Base-by-base conservation (phyloP, 2,797 vertebrate species). In the Lepidocolaptes lacrymiger region DNA sequence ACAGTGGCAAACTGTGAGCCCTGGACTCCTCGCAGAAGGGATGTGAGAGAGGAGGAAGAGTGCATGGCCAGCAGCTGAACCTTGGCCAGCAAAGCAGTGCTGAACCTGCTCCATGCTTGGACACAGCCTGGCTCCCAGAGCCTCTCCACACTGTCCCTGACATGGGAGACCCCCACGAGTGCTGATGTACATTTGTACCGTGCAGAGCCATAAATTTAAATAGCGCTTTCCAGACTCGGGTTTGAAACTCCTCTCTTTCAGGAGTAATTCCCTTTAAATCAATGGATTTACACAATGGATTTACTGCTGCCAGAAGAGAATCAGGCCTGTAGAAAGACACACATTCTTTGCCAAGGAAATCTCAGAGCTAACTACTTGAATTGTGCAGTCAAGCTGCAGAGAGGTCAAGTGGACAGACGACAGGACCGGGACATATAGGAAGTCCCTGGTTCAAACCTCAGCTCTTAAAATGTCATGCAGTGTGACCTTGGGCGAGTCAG, bases 211-310 rank as follows among this genome's bases (percentile, higher is more conserved):
- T 43, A 41, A 59, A 49, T 80, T 30, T 52, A 78, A 87, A 59
- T 39, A 39, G 93, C 55, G 1, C 72, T 93, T 85, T 32, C 72
- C 83, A 93, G 39, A 61, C 17, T 12, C 0, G 0, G 36, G 44
- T 76, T 88, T 32, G 27, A 41, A 93, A 63, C 74, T 93, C 89
- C 54, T 66, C 55, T 82, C 91, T 94, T 94, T 85, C 77, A 90
- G 91, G 88, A 95, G 74, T 95, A 93, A 92, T 93, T 96, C 91
- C 69, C 86, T 93, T 86, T 96, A 96, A 96, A 88, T 96, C 89
- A 95, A 78, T 96, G 88, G 89, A 91, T 96, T 96, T 97, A 96
- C 96, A 96, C 96, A 96, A 95, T 95, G 91, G 94, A 93, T 95
- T 96, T 96, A 75, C 88, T 24, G 83, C 93, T 96, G 94, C 95